phyloP scores from a whole-genome alignment of 2,888 invertebrate species.

The Pimpla rufipes region DNA sequence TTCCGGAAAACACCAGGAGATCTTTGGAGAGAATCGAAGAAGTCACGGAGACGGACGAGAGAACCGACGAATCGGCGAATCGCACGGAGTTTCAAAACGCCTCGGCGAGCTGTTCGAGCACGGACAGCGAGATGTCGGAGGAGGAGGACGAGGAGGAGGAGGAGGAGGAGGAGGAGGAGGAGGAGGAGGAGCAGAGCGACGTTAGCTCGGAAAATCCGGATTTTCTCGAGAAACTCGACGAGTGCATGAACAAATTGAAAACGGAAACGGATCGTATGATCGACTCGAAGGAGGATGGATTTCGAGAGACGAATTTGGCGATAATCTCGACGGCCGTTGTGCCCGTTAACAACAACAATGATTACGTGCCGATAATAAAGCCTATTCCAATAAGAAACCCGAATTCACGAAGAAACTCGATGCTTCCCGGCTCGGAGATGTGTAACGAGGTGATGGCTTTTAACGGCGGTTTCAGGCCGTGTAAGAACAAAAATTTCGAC shows the following conservation, averaged over 20 bases:
- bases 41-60: conserved; percentile 85
- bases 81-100: conserved; percentile 81
- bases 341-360: conserved; percentile 77
- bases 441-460: conserved; percentile 82
- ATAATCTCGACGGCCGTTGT: conserved; percentile 74
- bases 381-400: conserved; percentile 81
- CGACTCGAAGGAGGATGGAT: conserved; percentile 78
- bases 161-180: conserved; percentile 78
- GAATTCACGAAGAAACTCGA: conserved; percentile 82
- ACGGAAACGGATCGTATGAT: conserved; percentile 89
- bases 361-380: conserved; percentile 78
- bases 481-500: conserved; percentile 75
- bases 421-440: conserved; percentile 83
- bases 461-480: conserved; percentile 78
- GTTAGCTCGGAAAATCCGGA: conserved; percentile 88
- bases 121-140: conserved; percentile 85
- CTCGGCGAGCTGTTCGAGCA: conserved; percentile 80
- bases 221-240: conserved; percentile 90
- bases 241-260: conserved; percentile 90
- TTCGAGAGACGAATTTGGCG: conserved; percentile 74
- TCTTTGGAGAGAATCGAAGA: conserved; percentile 87
- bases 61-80: conserved; percentile 82
- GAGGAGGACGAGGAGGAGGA: conserved; percentile 81
- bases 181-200: conserved; percentile 85
- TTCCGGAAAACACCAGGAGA: conserved; percentile 86